Evolutionary conservation across 2,888 invertebrate species (phyloP).

Genomic region (Anthophora plumipes): DNA sequence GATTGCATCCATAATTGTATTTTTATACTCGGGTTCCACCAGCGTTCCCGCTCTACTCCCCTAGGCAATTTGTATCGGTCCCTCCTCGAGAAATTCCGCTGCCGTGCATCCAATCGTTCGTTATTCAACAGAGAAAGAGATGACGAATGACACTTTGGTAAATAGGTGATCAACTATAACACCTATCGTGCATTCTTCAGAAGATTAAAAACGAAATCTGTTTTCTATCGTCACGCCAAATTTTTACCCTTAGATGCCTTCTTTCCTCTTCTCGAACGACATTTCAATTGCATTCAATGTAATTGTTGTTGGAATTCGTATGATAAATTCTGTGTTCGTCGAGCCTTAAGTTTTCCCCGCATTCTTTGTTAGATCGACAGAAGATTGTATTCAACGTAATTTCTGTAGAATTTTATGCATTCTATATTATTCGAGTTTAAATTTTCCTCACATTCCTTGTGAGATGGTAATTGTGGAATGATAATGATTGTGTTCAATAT

Average conservation of each 20-base stretch:
- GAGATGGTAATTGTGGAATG: too few relatives aligned
- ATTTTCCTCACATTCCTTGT: too few relatives aligned
- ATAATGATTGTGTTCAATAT: too few relatives aligned
- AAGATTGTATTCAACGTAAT: too few relatives aligned
- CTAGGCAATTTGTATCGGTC: conserved; percentile 42
- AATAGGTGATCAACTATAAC: conserved; percentile 4
- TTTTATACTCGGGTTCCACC: conserved; percentile 42
- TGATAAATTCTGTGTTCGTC: too few relatives aligned
- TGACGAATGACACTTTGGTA: not conserved
- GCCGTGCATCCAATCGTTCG: not conserved
- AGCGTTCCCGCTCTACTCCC: conserved; percentile 13
- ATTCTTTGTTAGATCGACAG: too few relatives aligned
- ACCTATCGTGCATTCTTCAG: not conserved
- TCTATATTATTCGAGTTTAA: too few relatives aligned
- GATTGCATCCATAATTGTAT: conserved; percentile 61
- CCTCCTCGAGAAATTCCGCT: conserved; percentile 34
- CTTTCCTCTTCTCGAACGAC: not conserved
- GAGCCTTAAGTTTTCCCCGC: too few relatives aligned
- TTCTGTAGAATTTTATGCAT: too few relatives aligned
- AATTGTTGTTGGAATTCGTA: too few relatives aligned
- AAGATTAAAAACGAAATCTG: too few relatives aligned
- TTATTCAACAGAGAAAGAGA: not conserved
- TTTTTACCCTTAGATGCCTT: not conserved
- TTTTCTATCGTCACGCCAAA: not conserved
- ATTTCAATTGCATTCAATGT: too few relatives aligned